phyloP scores from a whole-genome alignment of 1,140 invertebrate species.

The Globodera rostochiensis region DNA sequence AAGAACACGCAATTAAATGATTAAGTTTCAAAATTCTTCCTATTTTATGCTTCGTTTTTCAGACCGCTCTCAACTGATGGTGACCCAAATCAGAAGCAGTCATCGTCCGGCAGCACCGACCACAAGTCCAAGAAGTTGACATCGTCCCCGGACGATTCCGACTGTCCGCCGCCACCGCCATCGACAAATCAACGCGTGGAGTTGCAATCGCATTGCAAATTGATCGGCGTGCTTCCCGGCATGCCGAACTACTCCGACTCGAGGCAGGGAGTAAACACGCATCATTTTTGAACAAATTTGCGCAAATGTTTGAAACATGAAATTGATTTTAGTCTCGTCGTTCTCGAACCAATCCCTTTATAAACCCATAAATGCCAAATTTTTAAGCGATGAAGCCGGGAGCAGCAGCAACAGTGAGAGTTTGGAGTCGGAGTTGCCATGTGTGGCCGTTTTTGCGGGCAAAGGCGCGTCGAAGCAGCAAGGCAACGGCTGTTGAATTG shows the following conservation, averaged over 20 bases:
- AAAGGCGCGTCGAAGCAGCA: neutral
- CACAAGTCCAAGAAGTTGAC: too few species aligned
- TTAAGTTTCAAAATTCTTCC: too few species aligned
- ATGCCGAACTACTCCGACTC: slow-evolving; percentile 9
- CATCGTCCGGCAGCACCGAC: too few species aligned
- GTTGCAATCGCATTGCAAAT: neutral
- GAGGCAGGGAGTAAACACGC: neutral
- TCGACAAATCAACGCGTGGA: neutral
- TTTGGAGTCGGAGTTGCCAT: slow-evolving; percentile 6
- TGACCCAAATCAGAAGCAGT: too few species aligned
- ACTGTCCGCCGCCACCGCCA: too few species aligned
- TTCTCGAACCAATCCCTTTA: too few species aligned
- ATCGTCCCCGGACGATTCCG: neutral
- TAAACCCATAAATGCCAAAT: too few species aligned
- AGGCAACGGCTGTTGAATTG: too few species aligned
- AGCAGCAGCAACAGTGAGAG: slow-evolving; percentile 12
- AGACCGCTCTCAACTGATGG: neutral
- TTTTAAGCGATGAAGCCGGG: slow-evolving; percentile 2
- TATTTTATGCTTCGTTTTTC: neutral
- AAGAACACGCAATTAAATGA: too few species aligned
- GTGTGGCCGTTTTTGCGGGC: neutral
- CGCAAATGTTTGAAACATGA: too few species aligned
- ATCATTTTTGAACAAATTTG: too few species aligned
- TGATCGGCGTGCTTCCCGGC: neutral
- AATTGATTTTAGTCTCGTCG: too few species aligned